Evolutionary conservation across 2,888 invertebrate species (phyloP).

Genomic region (Chymomyza amoena): DNA sequence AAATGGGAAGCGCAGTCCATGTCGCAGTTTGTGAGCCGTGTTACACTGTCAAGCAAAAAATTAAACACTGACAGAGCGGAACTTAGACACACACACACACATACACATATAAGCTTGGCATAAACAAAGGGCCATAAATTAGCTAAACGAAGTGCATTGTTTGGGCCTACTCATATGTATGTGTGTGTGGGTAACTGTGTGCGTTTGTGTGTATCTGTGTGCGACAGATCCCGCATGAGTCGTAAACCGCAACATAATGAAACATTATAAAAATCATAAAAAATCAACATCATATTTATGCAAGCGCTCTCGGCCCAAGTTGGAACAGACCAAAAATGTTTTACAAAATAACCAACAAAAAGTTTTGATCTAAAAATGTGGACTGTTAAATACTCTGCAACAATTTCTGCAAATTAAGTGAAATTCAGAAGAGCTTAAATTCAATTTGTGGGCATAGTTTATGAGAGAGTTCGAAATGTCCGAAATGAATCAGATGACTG

Average conservation of each 20-base stretch:
- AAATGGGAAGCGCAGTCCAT: conserved; percentile 38
- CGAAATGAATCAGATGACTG: too few species aligned
- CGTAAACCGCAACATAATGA: conserved; percentile 71
- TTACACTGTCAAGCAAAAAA: conserved; percentile 59
- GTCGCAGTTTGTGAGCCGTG: conserved; percentile 25
- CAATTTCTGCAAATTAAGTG: neutral
- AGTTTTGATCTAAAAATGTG: neutral
- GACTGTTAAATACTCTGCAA: neutral
- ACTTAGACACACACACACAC: conserved; percentile 14
- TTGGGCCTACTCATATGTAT: conserved; percentile 23
- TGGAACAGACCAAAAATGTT: conserved; percentile 32
- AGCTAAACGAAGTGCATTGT: conserved; percentile 63
- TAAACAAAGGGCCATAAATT: conserved; percentile 56
- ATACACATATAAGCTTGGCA: conserved; percentile 17
- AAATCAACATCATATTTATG: conserved; percentile 71
- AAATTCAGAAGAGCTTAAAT: too few species aligned
- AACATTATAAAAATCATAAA: conserved; percentile 73
- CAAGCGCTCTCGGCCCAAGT: conserved; percentile 27
- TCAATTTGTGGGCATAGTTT: too few species aligned
- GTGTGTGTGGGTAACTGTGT: neutral
- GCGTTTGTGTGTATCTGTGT: neutral
- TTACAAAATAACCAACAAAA: conserved; percentile 3
- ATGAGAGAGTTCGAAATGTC: too few species aligned
- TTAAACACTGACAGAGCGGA: conserved; percentile 22
- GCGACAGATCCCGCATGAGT: conserved; percentile 55